A percentile compares a stretch with the other conserved stretches of the same genome.
Conservation (phyloP, 2,797 vertebrate species). For the Halcyon chelicuti region DNA sequence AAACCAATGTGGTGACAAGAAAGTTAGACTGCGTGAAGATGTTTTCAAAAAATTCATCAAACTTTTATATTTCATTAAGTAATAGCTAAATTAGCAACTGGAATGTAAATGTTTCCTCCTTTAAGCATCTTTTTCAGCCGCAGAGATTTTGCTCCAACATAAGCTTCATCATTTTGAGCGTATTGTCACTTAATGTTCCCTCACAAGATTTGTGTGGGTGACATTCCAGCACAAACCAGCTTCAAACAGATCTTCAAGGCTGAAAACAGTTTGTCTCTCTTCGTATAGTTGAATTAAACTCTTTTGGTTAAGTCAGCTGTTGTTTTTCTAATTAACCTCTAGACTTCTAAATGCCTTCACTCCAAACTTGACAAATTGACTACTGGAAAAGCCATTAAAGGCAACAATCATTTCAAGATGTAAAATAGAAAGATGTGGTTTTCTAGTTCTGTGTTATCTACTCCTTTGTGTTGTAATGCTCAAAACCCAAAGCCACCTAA, state of each 20-base stretch:
- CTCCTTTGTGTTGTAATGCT: neutral
- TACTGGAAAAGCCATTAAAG: neutral
- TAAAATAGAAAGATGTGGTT: neutral
- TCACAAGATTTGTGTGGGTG: constrained; percentile 64
- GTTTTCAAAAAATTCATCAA: neutral
- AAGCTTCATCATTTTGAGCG: constrained; percentile 14
- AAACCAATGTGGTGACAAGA: neutral
- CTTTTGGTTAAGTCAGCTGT: neutral
- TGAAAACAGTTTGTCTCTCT: constrained; percentile 49
- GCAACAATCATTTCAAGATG: neutral
- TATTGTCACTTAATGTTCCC: constrained; percentile 61
- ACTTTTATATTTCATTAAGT: constrained; percentile 27
- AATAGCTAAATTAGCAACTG: constrained; percentile 33
- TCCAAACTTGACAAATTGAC: neutral
- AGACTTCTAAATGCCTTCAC: neutral
- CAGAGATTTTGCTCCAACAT: constrained; percentile 26
- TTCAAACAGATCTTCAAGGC: constrained; percentile 31
- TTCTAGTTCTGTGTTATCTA: neutral
- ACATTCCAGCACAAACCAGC: constrained; percentile 43
- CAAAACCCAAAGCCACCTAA: neutral
- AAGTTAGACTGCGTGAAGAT: neutral
- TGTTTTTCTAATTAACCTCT: constrained; percentile 31
- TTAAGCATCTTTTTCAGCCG: neutral
- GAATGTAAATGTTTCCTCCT: constrained; percentile 23
- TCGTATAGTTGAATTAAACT: neutral